Base-by-base conservation (phyloP, 2,888 invertebrate species). In the Chelonus formosanus region DNA sequence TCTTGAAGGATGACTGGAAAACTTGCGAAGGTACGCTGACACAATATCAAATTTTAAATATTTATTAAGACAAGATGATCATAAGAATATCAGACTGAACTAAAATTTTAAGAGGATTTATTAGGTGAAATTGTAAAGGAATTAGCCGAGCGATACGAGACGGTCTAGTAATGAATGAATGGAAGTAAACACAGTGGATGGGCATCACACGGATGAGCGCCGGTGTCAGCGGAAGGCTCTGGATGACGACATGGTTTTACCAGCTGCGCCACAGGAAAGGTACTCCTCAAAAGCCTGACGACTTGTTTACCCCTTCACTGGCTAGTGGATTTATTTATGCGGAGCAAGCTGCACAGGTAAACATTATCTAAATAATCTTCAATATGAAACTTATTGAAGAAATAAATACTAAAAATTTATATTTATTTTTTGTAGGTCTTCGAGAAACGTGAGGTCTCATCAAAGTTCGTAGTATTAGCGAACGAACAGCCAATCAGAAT, bases 231-330 rank as follows among this genome's bases (percentile, higher is more conserved):
- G 79, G 81, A 78, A 78, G 82, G 80, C 81, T 82, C 84, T 84
- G 83, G 79, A 84, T 84, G 84, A 83, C 80, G 84, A 83, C 80
- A 80, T 82, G 75, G 79, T 80, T 78, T 78, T 80, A 76, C 78
- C 79, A 80, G 80, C 80, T 79, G 74, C 80, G 83, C 81, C 83
- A 77, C 88, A 88, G 88, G 84, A 93, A 94, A 88, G 89, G 88
- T 75, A 84, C 82, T 83, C 81, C 84, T 79, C 84, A 83, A 79
- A 82, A 84, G 78, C 83, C 82, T 80, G 82, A 83, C 78, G 81
- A 81, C 75, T 79, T 83, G 76, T 76, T 82, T 73, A 75, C 79
- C 68, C 77, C 82, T 67, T 76, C 83, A 74, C 81, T 83, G 74
- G 75, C 80, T 71, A 76, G 80, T 72, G 83, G 84, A 73, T 84